phyloP scores from a whole-genome alignment of 2,113 vertebrate genomes.

The Etheostoma cragini region DNA sequence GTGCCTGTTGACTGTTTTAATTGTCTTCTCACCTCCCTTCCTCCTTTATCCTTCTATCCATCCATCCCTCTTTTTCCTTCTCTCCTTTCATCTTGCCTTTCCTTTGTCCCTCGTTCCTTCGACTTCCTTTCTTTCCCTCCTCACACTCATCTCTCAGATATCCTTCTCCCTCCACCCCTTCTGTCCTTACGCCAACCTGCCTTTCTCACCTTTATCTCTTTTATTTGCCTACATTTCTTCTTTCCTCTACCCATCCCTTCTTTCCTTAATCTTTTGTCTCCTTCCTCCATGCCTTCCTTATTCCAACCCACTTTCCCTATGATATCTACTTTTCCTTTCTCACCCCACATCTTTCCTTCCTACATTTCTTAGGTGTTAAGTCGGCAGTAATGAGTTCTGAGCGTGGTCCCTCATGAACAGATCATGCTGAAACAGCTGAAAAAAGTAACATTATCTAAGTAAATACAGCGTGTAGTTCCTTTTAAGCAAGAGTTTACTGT shows the following conservation, averaged over 20 bases:
- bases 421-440: no score
- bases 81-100: background rate
- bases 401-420: no score
- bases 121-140: background rate
- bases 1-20: conserved; percentile 78
- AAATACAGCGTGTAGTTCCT: no score
- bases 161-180: background rate
- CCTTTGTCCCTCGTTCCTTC: background rate
- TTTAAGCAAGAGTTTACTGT: no score
- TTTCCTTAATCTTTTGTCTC: background rate
- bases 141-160: background rate
- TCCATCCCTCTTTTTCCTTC: background rate
- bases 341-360: no score
- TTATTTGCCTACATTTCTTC: background rate
- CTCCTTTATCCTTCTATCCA: conserved; percentile 30
- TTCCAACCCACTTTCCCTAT: background rate
- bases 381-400: no score
- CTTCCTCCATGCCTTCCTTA: background rate
- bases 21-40: conserved; percentile 66
- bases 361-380: no score
- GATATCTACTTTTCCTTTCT: no score
- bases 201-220: background rate
- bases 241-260: background rate
- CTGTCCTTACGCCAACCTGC: background rate
- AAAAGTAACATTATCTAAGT: no score